Percentiles rank a stretch among this genome's conserved stretches.
These are phyloP conservation scores for Apostichopus parvimensis DNA, from an alignment of 35 echinoderm and acorn worm genomes.

Conservation along the genomic window DNA sequence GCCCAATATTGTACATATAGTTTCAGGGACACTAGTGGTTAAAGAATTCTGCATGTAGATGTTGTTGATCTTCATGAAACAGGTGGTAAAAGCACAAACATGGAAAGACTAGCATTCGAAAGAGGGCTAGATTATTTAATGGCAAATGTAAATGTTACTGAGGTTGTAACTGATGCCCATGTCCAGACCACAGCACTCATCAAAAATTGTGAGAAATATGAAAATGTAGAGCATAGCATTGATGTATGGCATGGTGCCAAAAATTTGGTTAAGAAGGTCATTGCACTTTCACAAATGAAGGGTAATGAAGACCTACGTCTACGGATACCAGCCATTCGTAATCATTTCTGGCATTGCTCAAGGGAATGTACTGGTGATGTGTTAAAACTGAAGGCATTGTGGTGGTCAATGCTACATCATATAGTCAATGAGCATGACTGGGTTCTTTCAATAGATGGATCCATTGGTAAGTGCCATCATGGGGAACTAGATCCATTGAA, in stretches of 20 bases:
- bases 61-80: constrained; percentile 48
- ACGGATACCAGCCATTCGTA: constrained; percentile 57
- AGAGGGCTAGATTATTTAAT: constrained; percentile 48
- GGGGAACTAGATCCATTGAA: not conserved
- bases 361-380: constrained; percentile 14
- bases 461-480: constrained; percentile 51
- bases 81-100: constrained; percentile 42
- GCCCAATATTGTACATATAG: constrained; percentile 59
- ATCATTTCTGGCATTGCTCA: constrained; percentile 55
- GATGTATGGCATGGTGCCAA: constrained; percentile 59
- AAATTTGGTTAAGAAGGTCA: constrained; percentile 47
- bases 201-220: constrained; percentile 45
- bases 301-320: constrained; percentile 51
- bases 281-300: constrained; percentile 9
- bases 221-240: constrained; percentile 14
- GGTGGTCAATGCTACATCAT: no score
- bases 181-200: constrained; percentile 32
- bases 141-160: constrained; percentile 25
- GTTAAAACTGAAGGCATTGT: constrained; percentile 3
- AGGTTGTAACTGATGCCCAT: no score
- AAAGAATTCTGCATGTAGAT: constrained; percentile 46
- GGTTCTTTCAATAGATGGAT: constrained; percentile 36
- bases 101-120: constrained; percentile 59
- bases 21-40: not conserved
- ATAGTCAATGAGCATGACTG: constrained; percentile 75